Base-by-base conservation (phyloP, 2,113 vertebrate genomes). In the Zingel zingel region DNA sequence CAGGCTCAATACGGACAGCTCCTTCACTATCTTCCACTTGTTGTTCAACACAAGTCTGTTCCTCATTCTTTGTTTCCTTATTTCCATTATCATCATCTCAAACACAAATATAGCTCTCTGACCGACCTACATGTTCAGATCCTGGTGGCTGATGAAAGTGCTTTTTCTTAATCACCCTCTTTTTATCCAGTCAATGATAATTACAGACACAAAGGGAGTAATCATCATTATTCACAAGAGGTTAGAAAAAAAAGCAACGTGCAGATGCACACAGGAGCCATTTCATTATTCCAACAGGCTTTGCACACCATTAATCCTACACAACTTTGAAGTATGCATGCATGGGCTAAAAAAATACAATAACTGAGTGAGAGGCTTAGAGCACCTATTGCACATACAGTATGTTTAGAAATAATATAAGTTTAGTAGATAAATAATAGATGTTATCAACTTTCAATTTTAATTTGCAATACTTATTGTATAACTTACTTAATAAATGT, bases 81-180 rank as follows among this genome's bases (percentile, higher is more conserved):
- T 83, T 78, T 81, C 47, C 79, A 70, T 66, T 9, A 59, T 77
- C 21, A 48, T 33, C 54, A 48, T 68, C 77, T 74, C 51, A 23
- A 53, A 70, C 43, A 72, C 21, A 61, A 76, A 78, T 23, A 12
- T 18, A 33, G 76, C 64, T 54, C 63, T 21, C 66, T 21, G 84
- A 74, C 88, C 54, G 33, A 57, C 77, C 76, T 56, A 33, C 56
- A 79, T 72, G 75, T 79, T 84, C 88, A 59, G 58, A 82, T 77
- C 64, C 74, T 19, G 50, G 65, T 68, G 76, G 81, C 79, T 93
- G 91, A 95, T 93, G 85, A 88, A 92, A 94, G 90, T 88, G 93
- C 86, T 83, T 64, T 79, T 51, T 79, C 88, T 91, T 89, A 92
- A 94, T 94, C 92, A 83, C 77, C 61, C 51, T 79, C 68, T 56